Percentiles rank a stretch among this genome's conserved stretches.
phyloP scores from a whole-genome alignment of 2,888 invertebrate species.

The Cataglyphis livida region DNA sequence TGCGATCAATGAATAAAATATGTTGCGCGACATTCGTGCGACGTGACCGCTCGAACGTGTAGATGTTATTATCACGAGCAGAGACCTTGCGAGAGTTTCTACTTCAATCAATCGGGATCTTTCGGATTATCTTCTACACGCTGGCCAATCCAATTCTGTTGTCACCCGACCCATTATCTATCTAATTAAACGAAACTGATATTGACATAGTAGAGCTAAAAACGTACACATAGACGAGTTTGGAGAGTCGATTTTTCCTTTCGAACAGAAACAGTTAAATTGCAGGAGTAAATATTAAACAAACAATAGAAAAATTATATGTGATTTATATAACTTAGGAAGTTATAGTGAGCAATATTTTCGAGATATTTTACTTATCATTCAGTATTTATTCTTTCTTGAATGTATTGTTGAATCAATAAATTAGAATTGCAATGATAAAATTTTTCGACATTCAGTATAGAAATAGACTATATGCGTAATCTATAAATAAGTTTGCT shows the following conservation, averaged over 20 bases:
- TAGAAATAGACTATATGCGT: neutral
- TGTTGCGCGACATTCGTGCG: conserved; percentile 53
- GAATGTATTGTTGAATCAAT: neutral
- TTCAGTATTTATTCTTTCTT: neutral
- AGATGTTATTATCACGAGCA: conserved; percentile 78
- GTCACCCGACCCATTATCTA: conserved; percentile 66
- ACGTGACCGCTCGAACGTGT: conserved; percentile 70
- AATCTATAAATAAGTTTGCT: neutral
- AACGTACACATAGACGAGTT: conserved; percentile 48
- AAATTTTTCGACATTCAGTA: neutral
- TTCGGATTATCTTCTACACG: conserved; percentile 78
- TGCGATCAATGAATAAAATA: conserved; percentile 10
- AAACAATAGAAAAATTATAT: neutral
- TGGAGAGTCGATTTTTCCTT: conserved; percentile 22
- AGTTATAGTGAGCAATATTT: neutral
- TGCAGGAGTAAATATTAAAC: conserved; percentile 20
- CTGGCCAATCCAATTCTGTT: conserved; percentile 67
- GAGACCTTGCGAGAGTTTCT: conserved; percentile 30
- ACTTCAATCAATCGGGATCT: conserved; percentile 74
- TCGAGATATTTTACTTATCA: neutral
- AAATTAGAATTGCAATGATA: neutral
- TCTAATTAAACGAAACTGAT: conserved; percentile 80
- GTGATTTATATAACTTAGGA: neutral
- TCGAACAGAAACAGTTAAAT: neutral
- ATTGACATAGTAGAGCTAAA: conserved; percentile 69